Conservation (phyloP, 2,113 vertebrate species). For the Sphaerodactylus townsendi region DNA sequence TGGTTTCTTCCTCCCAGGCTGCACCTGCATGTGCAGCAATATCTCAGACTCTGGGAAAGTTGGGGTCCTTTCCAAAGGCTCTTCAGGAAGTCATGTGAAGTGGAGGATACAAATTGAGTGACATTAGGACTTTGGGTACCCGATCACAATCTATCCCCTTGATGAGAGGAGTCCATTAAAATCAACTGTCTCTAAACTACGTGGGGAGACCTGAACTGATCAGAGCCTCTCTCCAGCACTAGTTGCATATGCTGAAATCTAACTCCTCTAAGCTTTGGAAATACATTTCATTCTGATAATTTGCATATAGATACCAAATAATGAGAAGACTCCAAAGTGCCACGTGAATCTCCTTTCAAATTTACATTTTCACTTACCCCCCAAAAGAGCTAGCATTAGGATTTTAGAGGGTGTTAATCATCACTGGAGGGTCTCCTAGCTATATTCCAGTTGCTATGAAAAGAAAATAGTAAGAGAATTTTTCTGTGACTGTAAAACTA, state of each 20-base stretch:
- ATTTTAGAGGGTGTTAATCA: conserved; percentile 34
- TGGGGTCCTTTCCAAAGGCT: not conserved
- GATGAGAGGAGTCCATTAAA: not conserved
- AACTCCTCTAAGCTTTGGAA: not conserved
- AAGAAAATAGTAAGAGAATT: conserved; percentile 19
- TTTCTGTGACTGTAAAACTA: conserved; percentile 33
- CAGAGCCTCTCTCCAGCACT: not conserved
- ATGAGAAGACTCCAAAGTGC: not conserved
- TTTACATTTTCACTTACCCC: not conserved
- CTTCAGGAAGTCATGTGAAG: not conserved
- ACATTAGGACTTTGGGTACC: not conserved
- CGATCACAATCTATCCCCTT: not conserved
- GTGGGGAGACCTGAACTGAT: not conserved
- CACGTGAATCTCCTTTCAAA: conserved; percentile 2
- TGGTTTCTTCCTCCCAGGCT: too few species aligned
- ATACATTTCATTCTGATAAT: conserved; percentile 36
- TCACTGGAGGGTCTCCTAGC: conserved; percentile 29
- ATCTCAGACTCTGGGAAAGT: not conserved
- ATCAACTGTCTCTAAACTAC: too few species aligned
- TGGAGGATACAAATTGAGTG: not conserved
- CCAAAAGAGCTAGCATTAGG: conserved; percentile 16
- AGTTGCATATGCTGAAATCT: conserved; percentile 8
- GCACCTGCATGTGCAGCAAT: not conserved
- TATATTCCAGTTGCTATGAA: conserved; percentile 47
- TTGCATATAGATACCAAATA: conserved; percentile 17